Evolutionary conservation across 2,888 invertebrate species (phyloP), one percentile per base, ranked within the genome.

Genomic region (Harpalus rufipes): DNA sequence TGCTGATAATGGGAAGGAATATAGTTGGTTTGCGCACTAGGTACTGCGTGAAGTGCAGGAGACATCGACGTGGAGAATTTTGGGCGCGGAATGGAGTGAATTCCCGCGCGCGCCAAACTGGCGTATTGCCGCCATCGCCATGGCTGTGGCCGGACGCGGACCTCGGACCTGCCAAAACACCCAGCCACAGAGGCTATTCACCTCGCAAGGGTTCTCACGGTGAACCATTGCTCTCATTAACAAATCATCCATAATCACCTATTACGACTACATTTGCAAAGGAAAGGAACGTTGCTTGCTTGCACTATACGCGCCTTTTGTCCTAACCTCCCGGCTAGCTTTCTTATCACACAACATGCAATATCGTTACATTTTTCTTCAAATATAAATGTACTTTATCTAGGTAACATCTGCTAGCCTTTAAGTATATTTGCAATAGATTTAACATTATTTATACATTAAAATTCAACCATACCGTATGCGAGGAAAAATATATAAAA

Each of bases 81-180:
- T 81, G 18, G 65, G 44, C 65, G 65, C 65, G 44, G 61, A 39
- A 63, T 41, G 32, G 18, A 39, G 80, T 12, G 7, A 12, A 41
- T 80, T 80, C 80, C 80, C 80, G 80, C 80, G 80, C 80, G 80
- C 81, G 81, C 63, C 65, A 81, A 81, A 44, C 44, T 59, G 16
- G 51, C 51, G 32, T 32, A 5, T 32, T 32, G 32, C 32, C 32
- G 32, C 32, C 32, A 4, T 32, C 72, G 72, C 72, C 72, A 18
- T 74, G 44, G 41, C 18, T 44, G 18, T 74, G 39, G 68, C 41
- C 63, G n/a, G n/a, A 16, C 5, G 10, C 63, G 63, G 25, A 18
- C 18, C 63, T 12, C 63, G 32, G 68, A 25, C 25, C 68, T 39
- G 68, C 68, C 72, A 44, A 74, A 44, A 21, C 44, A 44, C 44